phyloP scores from a whole-genome alignment of 2,888 invertebrate species.

The Himalopsyche kuldschensis region DNA sequence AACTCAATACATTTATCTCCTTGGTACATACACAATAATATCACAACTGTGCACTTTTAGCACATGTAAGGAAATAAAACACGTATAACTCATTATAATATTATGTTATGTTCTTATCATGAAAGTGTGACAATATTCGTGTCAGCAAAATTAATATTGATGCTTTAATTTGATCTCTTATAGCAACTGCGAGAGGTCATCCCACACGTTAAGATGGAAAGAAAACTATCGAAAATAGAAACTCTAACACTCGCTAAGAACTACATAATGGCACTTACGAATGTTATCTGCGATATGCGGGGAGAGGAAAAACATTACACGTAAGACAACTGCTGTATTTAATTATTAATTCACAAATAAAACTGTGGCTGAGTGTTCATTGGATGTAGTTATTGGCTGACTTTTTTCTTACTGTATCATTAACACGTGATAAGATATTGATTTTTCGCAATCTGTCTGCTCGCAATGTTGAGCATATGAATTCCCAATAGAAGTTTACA shows the following conservation, averaged over 20 bases:
- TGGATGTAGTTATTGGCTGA: too few species aligned
- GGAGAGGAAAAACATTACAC: conserved; percentile 61
- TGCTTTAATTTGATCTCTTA: conserved; percentile 42
- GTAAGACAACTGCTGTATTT: conserved; percentile 45
- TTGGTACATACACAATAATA: background rate
- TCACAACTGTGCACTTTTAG: background rate
- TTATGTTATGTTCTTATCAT: background rate
- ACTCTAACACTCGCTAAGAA: conserved; percentile 86
- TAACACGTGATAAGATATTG: too few species aligned
- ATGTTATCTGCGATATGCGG: conserved; percentile 80
- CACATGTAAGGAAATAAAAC: background rate
- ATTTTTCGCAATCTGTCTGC: too few species aligned
- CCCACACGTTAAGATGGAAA: conserved; percentile 82
- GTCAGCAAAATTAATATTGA: background rate
- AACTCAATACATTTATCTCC: too few species aligned
- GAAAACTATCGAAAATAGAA: conserved; percentile 85
- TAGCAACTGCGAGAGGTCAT: conserved; percentile 82
- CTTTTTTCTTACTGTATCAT: too few species aligned
- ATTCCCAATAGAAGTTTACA: too few species aligned
- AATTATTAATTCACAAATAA: background rate
- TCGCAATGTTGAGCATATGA: too few species aligned
- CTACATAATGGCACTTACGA: conserved; percentile 86
- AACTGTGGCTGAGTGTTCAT: too few species aligned
- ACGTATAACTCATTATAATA: background rate
- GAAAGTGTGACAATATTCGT: background rate